Base-by-base conservation (phyloP, 2,888 invertebrate species). In the Mantis religiosa region DNA sequence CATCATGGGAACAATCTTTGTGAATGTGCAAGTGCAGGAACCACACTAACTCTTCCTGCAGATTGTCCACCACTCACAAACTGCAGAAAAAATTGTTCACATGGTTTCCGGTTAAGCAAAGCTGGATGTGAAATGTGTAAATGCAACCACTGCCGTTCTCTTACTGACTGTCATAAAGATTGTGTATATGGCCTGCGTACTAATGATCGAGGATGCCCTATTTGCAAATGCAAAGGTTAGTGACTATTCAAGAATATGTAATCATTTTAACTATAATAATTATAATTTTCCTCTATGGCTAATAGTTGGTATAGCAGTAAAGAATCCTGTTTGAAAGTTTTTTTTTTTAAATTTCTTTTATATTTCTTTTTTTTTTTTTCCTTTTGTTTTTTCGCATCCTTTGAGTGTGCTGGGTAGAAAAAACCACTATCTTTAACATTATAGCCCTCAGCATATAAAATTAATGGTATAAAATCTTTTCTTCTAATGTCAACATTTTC, bases 1-100 rank as follows among this genome's bases (percentile, higher is more conserved):
- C 87, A 41, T 4, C 89, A 90, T 83, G 92, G 92, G 82, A 91
- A 91, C 89, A 90, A 91, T 87, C 85, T 92, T 86, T 92, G 92
- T 89, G 90, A 91, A 87, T 92, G 92, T 90, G 90, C 90, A 15
- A 86, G 89, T 34, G 25, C 82, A 12, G 85, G 84, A 3, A 25
- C 86, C 14, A 91, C 91, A 20, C 89, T 90, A 82, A 86, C 89
- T 28, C 54, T 20, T 71, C 20, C 54, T 71, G 54, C 54, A 20
- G 92, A 93, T 88, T 95, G 95, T 92, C 94, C 94, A 12, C 93
- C 93, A 12, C 92, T 95, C 90, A 92, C 92, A 81, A 91, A 92
- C 87, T 95, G 95, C 92, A 93, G 93, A 90, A 94, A 94, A 91
- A 92, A 93, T 86, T 95, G 95, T 91, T 92, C 93, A 28, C 94